A percentile compares a stretch with the other conserved stretches of the same genome.
phyloP scores from a whole-genome alignment of 2,888 invertebrate species.

The Ametastegia equiseti region DNA sequence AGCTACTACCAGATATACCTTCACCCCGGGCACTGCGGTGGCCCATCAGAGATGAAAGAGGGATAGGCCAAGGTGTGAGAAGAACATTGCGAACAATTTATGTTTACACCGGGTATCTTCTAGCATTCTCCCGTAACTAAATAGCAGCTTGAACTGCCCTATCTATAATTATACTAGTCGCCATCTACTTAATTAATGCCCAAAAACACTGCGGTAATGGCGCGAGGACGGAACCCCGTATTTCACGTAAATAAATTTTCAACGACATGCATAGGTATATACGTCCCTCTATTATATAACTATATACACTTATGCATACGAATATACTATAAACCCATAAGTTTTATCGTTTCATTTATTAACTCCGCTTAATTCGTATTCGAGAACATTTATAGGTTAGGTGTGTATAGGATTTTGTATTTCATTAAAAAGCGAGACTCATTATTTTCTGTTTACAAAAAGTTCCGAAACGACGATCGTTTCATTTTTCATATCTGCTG shows the following conservation, averaged over 20 bases:
- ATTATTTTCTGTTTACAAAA: too few species aligned
- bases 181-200: slow-evolving; percentile 26
- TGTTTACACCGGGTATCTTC: not conserved
- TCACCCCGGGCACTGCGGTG: not conserved
- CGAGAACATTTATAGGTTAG: too few species aligned
- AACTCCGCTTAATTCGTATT: too few species aligned
- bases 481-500: too few species aligned
- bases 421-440: too few species aligned
- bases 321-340: too few species aligned
- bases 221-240: slow-evolving; percentile 3
- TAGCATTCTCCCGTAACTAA: slow-evolving; percentile 22
- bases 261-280: not conserved
- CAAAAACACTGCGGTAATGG: slow-evolving; percentile 19
- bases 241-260: not conserved
- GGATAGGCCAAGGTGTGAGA: slow-evolving; percentile 24
- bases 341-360: not conserved
- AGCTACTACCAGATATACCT: not conserved
- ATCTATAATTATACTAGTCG: slow-evolving; percentile 25
- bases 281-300: not conserved
- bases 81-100: slow-evolving; percentile 32
- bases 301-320: not conserved
- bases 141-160: slow-evolving; percentile 24
- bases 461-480: too few species aligned
- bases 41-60: not conserved
- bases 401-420: too few species aligned